phyloP scores from a whole-genome alignment of 2,888 invertebrate species.

The Ephialtes manifestator region DNA sequence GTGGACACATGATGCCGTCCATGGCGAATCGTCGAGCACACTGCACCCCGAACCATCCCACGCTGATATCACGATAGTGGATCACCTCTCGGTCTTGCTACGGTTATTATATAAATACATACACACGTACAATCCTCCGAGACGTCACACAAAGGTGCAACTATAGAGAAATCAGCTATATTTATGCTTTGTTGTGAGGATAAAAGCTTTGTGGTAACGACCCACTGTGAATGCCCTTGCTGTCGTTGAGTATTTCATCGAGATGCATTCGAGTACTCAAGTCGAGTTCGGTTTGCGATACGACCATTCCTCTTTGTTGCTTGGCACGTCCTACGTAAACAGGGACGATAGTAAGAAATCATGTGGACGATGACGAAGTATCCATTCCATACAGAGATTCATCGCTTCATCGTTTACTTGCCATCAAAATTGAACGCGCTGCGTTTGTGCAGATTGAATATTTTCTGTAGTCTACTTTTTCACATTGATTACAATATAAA shows the following conservation, averaged over 20 bases:
- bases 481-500: not conserved
- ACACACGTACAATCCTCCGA: slow-evolving; percentile 68
- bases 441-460: not conserved
- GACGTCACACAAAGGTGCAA: slow-evolving; percentile 79
- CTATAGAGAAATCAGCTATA: slow-evolving; percentile 82
- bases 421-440: not conserved
- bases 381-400: slow-evolving; percentile 57
- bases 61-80: slow-evolving; percentile 81
- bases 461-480: not conserved
- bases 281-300: slow-evolving; percentile 71
- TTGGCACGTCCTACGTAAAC: slow-evolving; percentile 59
- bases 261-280: slow-evolving; percentile 69
- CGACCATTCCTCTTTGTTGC: slow-evolving; percentile 72
- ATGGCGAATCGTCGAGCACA: slow-evolving; percentile 62
- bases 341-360: slow-evolving; percentile 56
- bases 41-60: slow-evolving; percentile 75
- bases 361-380: slow-evolving; percentile 41
- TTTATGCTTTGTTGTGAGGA: slow-evolving; percentile 83
- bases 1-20: slow-evolving; percentile 69
- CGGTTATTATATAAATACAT: slow-evolving; percentile 57
- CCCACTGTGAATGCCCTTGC: slow-evolving; percentile 75
- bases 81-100: slow-evolving; percentile 73
- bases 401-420: slow-evolving; percentile 46
- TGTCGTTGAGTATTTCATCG: slow-evolving; percentile 83
- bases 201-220: slow-evolving; percentile 81